phyloP scores from a whole-genome alignment of 1,140 invertebrate species.

The Brachionus plicatilis region DNA sequence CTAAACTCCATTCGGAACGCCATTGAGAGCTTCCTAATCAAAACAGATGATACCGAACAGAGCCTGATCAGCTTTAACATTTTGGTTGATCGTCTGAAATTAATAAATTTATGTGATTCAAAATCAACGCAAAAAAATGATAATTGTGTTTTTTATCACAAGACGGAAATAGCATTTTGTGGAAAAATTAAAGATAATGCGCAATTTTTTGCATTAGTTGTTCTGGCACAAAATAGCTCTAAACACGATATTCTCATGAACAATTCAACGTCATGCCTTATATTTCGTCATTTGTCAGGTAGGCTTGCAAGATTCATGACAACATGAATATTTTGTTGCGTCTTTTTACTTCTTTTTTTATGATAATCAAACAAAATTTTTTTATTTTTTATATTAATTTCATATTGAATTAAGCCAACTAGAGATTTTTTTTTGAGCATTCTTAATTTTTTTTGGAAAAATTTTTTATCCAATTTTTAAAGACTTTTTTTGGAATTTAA shows the following conservation, averaged over 20 bases:
- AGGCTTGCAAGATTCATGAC: not conserved
- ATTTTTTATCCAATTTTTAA: not conserved
- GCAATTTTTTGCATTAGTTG: slow-evolving; percentile 34
- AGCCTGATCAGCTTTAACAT: slow-evolving; percentile 11
- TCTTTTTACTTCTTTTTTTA: not conserved
- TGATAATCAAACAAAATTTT: not conserved
- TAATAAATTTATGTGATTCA: slow-evolving; percentile 25
- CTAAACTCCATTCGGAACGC: not conserved
- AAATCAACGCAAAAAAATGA: not conserved
- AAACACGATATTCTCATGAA: slow-evolving; percentile 10
- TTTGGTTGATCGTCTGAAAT: not conserved
- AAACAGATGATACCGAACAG: not conserved
- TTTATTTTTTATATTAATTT: not conserved
- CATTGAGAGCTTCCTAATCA: not conserved
- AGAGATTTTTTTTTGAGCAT: too few species aligned
- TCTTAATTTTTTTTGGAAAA: too few species aligned
- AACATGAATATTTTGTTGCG: not conserved
- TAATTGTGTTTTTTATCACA: slow-evolving; percentile 27
- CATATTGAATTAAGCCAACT: not conserved
- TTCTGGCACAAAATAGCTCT: slow-evolving; percentile 7
- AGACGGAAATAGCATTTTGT: slow-evolving; percentile 38
- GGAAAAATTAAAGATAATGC: slow-evolving; percentile 24
- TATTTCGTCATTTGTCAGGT: slow-evolving; percentile 24
- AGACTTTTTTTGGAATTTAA: too few species aligned
- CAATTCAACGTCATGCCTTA: slow-evolving; percentile 15